Base-by-base conservation (phyloP, 2,113 vertebrate species). In the Oreotrochilus melanogaster region DNA sequence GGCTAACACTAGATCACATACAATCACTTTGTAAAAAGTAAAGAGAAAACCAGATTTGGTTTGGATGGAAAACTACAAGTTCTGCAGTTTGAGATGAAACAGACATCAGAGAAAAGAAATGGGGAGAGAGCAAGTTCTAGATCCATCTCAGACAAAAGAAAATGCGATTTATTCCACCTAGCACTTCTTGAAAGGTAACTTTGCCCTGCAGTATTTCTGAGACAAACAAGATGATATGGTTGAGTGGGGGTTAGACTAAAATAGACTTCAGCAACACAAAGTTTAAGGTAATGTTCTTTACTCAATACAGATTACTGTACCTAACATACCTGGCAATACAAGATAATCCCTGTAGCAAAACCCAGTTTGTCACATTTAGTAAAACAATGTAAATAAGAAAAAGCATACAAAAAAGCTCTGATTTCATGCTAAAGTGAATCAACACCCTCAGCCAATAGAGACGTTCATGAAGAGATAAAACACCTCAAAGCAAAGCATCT, bases 341-440 rank as follows among this genome's bases (percentile, higher is more conserved):
- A 48, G 24, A 65, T 22, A 94, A 92, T 58, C 88, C 92, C 83
- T 86, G 73, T 4, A 92, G 96, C 89, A 84, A 97, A 97, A 96
- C 96, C 88, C 89, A 94, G 92, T 92, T 89, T 73, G 54, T 89
- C 85, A 71, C 66, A 45, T 86, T 95, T 74, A 76, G 27, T 75
- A 86, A 95, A 97, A 69, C 82, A 80, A 86, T 50, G 85, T 93
- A 93, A 96, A 92, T 95, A 95, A 94, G 86, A 71, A 30, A 73
- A 91, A 74, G 65, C 74, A 78, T 14, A 22, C 78, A 70, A 81
- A 79, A 72, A 89, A 81, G 56, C 91, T 93, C 86, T 14, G 21
- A 86, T 86, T 97, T 89, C 89, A 69, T 95, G 95, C 89, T 93
- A 88, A 97, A 96, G 95, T 45, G 86, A 97, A 98, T 97, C 97